Evolutionary conservation across 2,888 invertebrate species (phyloP).

Genomic region (Melanostoma mellinum): DNA sequence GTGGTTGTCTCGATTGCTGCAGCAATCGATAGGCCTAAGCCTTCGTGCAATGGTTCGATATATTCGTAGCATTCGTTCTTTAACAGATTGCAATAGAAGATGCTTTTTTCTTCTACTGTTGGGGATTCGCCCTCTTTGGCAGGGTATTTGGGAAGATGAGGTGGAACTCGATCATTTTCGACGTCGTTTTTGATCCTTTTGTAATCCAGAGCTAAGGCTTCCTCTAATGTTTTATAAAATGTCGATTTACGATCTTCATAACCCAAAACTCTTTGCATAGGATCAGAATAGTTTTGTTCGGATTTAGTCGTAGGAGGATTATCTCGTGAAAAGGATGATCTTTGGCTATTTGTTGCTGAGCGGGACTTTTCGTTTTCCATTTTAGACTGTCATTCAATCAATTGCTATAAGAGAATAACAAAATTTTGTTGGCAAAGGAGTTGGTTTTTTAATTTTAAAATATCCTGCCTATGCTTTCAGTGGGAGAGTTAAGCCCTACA

Average conservation of each 20-base stretch:
- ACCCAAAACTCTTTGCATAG: slow-evolving; percentile 76
- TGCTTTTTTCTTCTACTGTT: slow-evolving; percentile 42
- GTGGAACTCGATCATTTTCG: slow-evolving; percentile 57
- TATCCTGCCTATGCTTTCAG: too few species aligned
- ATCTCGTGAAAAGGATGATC: slow-evolving; percentile 54
- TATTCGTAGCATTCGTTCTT: slow-evolving; percentile 79
- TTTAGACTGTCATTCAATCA: slow-evolving; percentile 46
- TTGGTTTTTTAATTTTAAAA: not conserved
- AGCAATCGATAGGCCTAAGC: slow-evolving; percentile 84
- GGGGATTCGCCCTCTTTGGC: slow-evolving; percentile 40
- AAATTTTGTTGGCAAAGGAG: not conserved
- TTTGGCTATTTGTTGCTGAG: slow-evolving; percentile 46
- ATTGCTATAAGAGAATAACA: slow-evolving; percentile 2
- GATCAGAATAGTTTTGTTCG: slow-evolving; percentile 70
- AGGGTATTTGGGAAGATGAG: slow-evolving; percentile 59
- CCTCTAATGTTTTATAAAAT: slow-evolving; percentile 77
- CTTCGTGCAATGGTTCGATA: slow-evolving; percentile 82
- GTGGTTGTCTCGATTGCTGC: slow-evolving; percentile 85
- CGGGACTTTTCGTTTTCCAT: slow-evolving; percentile 64
- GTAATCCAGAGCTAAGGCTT: slow-evolving; percentile 75
- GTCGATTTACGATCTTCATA: slow-evolving; percentile 77
- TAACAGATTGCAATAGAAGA: slow-evolving; percentile 76
- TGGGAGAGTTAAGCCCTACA: too few species aligned
- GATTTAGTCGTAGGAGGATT: slow-evolving; percentile 74
- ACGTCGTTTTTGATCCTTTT: slow-evolving; percentile 67